Percentiles rank a stretch among this genome's conserved stretches.
Evolutionary conservation across 2,797 vertebrate species (phyloP).

Genomic region (Dicrostonyx torquatus): DNA sequence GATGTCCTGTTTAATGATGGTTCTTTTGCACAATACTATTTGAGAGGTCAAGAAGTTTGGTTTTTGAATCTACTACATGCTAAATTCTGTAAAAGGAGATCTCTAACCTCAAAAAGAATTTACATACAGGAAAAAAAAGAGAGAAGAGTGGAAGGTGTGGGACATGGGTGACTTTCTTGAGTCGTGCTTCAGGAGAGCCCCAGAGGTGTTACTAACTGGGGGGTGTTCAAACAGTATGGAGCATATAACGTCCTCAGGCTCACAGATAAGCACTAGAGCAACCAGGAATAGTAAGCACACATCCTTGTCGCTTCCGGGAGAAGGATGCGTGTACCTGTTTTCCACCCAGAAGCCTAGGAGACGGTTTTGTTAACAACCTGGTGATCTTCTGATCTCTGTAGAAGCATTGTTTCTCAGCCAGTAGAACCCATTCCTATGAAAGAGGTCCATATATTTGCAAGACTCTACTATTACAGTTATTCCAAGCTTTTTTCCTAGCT

Average conservation of each 20-base stretch:
- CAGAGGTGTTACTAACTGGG: background rate
- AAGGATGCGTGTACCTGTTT: background rate
- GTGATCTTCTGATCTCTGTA: background rate
- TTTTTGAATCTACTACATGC: no score
- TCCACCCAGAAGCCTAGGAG: background rate
- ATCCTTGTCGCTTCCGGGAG: no score
- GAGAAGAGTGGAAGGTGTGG: accelerated
- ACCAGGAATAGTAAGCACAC: background rate
- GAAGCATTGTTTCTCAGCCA: background rate
- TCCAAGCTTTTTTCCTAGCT: background rate
- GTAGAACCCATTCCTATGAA: background rate
- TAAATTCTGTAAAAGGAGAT: no score
- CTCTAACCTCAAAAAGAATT: no score
- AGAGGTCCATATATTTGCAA: background rate
- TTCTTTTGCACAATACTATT: no score
- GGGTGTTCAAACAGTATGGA: background rate
- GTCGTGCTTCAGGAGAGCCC: background rate
- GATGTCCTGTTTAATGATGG: no score
- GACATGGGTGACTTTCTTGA: background rate
- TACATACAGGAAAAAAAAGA: background rate
- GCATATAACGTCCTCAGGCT: no score
- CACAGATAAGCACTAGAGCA: background rate
- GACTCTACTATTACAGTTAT: background rate
- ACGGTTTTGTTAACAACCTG: background rate
- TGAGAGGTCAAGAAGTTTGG: no score